Percentiles rank a stretch among this genome's conserved stretches.
These are phyloP conservation scores for Argyresthia albistria DNA, from an alignment of 2,888 invertebrate species.

Conservation along the genomic window DNA sequence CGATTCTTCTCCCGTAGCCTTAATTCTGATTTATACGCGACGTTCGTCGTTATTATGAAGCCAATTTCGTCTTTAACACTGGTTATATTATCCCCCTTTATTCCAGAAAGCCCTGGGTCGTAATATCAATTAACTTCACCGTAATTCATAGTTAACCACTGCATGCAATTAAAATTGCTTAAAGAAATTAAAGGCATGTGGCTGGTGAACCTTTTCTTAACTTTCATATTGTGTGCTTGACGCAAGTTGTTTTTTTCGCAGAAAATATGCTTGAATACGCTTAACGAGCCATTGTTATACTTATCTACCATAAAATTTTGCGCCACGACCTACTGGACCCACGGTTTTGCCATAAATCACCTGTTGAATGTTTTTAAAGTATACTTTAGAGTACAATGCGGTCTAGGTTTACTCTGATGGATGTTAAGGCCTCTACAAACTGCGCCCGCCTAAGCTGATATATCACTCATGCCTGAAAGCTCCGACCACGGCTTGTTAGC, in stretches of 20 bases:
- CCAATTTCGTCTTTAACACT: constrained; percentile 40
- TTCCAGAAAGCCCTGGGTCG: constrained; percentile 37
- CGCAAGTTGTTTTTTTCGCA: constrained; percentile 12
- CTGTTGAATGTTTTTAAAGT: neutral
- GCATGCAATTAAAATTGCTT: neutral
- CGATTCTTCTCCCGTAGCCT: constrained; percentile 43
- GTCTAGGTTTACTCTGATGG: constrained; percentile 1
- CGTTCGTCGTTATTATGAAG: constrained; percentile 55
- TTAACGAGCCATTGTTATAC: constrained; percentile 31
- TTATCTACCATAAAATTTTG: constrained; percentile 29
- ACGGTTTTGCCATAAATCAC: constrained; percentile 21
- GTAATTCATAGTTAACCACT: constrained; percentile 35
- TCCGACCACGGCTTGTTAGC: constrained; percentile 23
- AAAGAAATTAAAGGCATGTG: neutral
- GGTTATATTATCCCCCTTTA: constrained; percentile 31
- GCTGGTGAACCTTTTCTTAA: neutral
- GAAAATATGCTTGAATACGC: constrained; percentile 9
- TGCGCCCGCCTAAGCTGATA: too few relatives aligned
- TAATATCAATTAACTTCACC: constrained; percentile 61
- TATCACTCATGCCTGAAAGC: neutral
- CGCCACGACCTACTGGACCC: constrained; percentile 13
- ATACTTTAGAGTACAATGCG: neutral
- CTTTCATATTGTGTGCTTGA: neutral
- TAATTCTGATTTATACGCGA: constrained; percentile 65
- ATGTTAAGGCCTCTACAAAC: too few relatives aligned